Evolutionary conservation across 2,113 vertebrate genomes (phyloP), one percentile per base, ranked within the genome.

Genomic region (Prolemur simus): DNA sequence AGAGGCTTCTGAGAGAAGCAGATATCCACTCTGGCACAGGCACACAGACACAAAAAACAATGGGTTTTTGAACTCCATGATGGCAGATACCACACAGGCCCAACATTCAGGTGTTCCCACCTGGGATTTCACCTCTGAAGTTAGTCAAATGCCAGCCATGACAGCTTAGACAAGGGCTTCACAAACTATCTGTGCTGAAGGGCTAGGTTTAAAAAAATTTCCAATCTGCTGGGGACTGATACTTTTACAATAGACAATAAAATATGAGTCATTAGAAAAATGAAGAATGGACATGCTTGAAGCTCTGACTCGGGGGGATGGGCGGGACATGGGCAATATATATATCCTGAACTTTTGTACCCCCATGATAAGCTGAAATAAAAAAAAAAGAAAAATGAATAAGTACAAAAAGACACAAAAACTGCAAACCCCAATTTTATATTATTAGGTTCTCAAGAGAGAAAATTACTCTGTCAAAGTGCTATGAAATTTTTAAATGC

Each of bases 401-500:
- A 88, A 76, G 60, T 83, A 15, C n/a, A 77, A 64, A 49, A 82
- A 69, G 39, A 56, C 60, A 60, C 83, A 69, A 77, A 45, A 81
- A 29, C 23, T 29, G 58, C 20, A 92, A 42, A 64, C 21, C 14
- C 63, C 68, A 77, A 89, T 69, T 49, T 74, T 80, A 23, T 91
- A 76, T 76, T 34, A 76, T 52, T 88, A 45, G 8, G 27, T 89
- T 84, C 49, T 52, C 39, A 76, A 92, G 34, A 89, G 47, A 92
- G 68, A 95, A 89, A 83, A 69, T 93, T n/a, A 60, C 42, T 60
- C 69, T 32, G n/a, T 60, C 39, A n/a, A 89, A 96, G 49, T 77
- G 49, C 42, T 89, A 39, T 49, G 58, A 49, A 52, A 83, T 76
- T 88, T 64, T 39, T n/a, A 69, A 58, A 87, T 54, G 29, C 8